phyloP scores from a whole-genome alignment of 2,888 invertebrate genomes.

The Drosophila kanekoi region DNA sequence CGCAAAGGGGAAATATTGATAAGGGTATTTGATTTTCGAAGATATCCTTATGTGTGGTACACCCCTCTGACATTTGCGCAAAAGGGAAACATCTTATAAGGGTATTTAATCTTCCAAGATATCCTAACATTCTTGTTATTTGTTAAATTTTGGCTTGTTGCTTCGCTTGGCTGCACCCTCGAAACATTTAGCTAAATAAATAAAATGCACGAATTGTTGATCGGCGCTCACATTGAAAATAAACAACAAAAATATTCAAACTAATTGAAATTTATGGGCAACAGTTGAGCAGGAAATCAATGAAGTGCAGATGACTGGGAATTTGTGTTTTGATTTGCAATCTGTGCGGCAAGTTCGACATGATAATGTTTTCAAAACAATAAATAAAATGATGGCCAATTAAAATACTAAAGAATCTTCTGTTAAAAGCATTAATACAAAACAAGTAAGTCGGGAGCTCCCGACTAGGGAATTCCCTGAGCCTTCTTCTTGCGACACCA shows the following conservation, averaged over 20 bases:
- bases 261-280: constrained; percentile 52
- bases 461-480: no score
- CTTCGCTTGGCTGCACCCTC: constrained; percentile 33
- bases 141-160: constrained; percentile 6
- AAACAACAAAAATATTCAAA: constrained; percentile 27
- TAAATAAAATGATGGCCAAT: neutral
- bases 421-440: neutral
- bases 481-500: no score
- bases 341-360: neutral
- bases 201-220: constrained; percentile 44
- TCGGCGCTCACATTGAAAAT: constrained; percentile 20
- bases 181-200: constrained; percentile 33
- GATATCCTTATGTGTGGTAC: neutral
- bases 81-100: no score
- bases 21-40: no score
- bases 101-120: neutral
- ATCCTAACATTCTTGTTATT: constrained; percentile 12
- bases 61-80: no score
- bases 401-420: neutral
- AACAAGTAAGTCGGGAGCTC: no score
- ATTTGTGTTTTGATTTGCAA: constrained; percentile 17
- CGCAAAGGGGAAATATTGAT: no score
- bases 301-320: constrained; percentile 28
- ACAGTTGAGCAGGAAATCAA: constrained; percentile 37
- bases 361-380: constrained; percentile 17